phyloP scores from a whole-genome alignment of 2,113 vertebrate species.

The Ciconia maguari region DNA sequence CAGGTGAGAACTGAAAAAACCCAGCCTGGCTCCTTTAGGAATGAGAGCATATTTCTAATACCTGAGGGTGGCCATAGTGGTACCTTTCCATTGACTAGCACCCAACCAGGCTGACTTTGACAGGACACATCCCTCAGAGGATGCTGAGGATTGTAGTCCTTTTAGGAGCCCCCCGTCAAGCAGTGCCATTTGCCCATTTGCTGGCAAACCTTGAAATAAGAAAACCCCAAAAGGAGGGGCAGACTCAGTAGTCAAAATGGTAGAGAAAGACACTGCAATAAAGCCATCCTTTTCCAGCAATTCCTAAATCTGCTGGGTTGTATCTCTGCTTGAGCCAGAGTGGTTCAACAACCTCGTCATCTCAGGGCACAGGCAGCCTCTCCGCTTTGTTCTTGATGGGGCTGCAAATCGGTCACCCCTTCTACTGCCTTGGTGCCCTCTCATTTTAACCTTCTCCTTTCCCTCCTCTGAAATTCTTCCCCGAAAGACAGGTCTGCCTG shows the following conservation, averaged over 20 bases:
- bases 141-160: neutral
- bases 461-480: neutral
- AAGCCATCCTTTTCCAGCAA: neutral
- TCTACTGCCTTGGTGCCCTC: neutral
- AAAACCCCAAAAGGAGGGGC: neutral
- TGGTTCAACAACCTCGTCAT: fast-evolving
- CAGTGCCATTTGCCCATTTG: neutral
- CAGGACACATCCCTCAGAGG: neutral
- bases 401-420: neutral
- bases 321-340: neutral
- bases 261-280: neutral
- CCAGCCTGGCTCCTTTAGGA: neutral
- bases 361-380: neutral
- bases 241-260: neutral
- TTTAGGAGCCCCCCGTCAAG: neutral
- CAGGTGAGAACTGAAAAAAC: constrained; percentile 27
- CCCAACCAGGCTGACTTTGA: neutral
- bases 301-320: neutral
- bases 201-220: neutral
- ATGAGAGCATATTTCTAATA: neutral
- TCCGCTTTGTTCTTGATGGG: neutral
- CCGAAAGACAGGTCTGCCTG: neutral
- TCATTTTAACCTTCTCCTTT: neutral
- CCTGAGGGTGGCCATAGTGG: neutral
- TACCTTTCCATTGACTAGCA: neutral